Base-by-base conservation (phyloP, 2,113 vertebrate species). In the Podarcis raffonei region DNA sequence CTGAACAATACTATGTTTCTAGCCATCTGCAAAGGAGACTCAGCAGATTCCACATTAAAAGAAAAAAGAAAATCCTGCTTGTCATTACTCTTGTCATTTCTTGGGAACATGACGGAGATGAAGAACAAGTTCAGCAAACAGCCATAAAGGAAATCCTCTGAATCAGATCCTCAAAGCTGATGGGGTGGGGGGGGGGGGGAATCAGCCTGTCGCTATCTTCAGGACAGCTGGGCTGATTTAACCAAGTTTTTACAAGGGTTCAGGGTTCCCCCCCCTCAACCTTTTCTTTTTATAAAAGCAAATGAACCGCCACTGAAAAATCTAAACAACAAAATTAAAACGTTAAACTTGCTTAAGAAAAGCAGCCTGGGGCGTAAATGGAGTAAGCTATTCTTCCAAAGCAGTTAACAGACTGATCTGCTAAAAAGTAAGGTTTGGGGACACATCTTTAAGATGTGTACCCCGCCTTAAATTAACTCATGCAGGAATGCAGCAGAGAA, bases 401-500 rank as follows among this genome's bases (percentile, higher is more conserved):
- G 20, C 30, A 71, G 11, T 5, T n/a, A 13, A 30, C 4, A 57
- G 23, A 32, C 71, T 57, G 22, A 81, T 39, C 74, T 11, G 15
- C 35, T 39, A n/a, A 77, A 42, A 32, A 53, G 15, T 4, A 9
- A 85, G 59, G 25, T 30, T 30, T 62, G 53, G 78, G 86, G 68
- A 81, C 6, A 5, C 12, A 15, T 42, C 53, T 37, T 74, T 22
- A 59, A 39, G 35, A 78, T 23, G 6, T 57, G n/a, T 22, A 23
- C 71, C 35, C 32, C 13, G 20, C 27, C 35, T 62, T 74, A 78
- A 75, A 88, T 88, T 75, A 75, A 65, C 18, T 82, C 79, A 62
- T 88, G 68, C 69, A 65, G 80, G 69, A 11, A 6, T 11, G 11
- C 77, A 13, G 48, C 66, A 83, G 90, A 81, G 86, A 92, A 90